phyloP scores from a whole-genome alignment of 2,888 invertebrate species.

The Onchidella celtica region DNA sequence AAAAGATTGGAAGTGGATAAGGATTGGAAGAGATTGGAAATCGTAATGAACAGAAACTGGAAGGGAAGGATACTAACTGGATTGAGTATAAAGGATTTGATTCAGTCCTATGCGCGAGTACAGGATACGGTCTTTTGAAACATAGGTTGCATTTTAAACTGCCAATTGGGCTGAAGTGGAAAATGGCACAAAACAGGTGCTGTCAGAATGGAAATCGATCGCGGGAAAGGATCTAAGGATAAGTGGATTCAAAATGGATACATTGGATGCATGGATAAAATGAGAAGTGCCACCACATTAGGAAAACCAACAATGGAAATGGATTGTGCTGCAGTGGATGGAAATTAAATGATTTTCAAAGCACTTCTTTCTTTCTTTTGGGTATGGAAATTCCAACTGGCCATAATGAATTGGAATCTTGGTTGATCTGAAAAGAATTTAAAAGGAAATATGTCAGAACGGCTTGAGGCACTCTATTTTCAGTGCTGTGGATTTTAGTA shows the following conservation, averaged over 20 bases:
- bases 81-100: neutral
- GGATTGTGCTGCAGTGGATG: neutral
- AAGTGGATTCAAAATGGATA: neutral
- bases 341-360: neutral
- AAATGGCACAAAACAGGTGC: neutral
- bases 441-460: too few relatives aligned
- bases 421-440: neutral
- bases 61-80: neutral
- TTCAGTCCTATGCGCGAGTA: neutral
- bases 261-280: neutral
- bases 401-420: neutral
- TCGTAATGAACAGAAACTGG: neutral
- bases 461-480: too few relatives aligned
- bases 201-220: constrained; percentile 21
- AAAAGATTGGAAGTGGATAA: constrained; percentile 42
- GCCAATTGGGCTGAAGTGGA: constrained; percentile 16
- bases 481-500: too few relatives aligned
- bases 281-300: neutral
- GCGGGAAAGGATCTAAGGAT: constrained; percentile 14
- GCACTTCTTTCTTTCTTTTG: neutral
- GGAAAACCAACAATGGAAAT: neutral
- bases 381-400: neutral
- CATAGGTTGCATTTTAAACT: constrained; percentile 2
- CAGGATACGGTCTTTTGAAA: constrained; percentile 19
- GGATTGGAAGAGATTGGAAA: constrained; percentile 50